Evolutionary conservation across 2,113 vertebrate species (phyloP), one percentile per base, ranked within the genome.

Genomic region (Hiodon alosoides): DNA sequence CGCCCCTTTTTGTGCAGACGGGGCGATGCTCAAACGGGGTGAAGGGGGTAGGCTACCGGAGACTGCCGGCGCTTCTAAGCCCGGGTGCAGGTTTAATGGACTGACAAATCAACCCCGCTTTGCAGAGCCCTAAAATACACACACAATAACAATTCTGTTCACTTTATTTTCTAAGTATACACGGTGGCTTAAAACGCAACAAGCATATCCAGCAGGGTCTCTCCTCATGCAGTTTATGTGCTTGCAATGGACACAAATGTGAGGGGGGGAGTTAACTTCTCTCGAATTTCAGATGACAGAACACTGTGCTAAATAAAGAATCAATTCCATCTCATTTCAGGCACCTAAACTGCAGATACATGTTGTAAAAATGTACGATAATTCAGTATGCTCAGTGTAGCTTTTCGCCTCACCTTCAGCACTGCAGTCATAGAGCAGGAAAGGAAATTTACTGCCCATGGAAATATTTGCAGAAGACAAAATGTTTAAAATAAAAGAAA

Each of bases 101-200:
- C 69, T 73, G 67, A 54, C 61, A 78, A 70, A 78, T 78, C 67
- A 60, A 53, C 58, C 4, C 31, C 54, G 75, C 76, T 61, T 69
- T 73, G 52, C 10, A 60, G 4, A 71, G 73, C 66, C 74, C 74
- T 72, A 77, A 64, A 82, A 75, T 75, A 78, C 78, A 76, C 70
- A 62, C 71, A 65, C 68, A 31, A 31, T 31, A 31, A 31, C 4
- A n/a, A 73, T 69, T 72, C 69, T 54, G 50, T 53, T 71, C 64
- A 61, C n/a, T 54, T 62, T 31, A 51, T 59, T 73, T 60, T 66
- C 69, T 65, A 76, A 77, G 78, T 65, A 73, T 72, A 60, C 67
- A 71, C 57, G 67, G 17, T 69, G 65, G n/a, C 72, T 70, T 51
- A 70, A 67, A 50, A 5, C 58, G 50, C 76, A 53, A 69, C 55